Percentiles rank a stretch among this genome's conserved stretches.
Evolutionary conservation across 2,888 invertebrate species (phyloP).

Genomic region (Papilio elwesi): DNA sequence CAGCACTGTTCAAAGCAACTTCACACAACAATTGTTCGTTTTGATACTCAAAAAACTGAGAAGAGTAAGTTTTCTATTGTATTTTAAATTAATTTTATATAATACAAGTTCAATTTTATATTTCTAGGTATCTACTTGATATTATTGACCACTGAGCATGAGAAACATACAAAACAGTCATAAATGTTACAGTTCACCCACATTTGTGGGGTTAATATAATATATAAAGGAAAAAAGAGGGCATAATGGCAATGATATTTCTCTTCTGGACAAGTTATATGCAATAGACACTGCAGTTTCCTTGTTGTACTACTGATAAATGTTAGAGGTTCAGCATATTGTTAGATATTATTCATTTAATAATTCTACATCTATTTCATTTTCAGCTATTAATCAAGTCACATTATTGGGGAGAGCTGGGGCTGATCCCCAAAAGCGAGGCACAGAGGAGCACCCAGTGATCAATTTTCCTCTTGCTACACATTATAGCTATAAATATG

Average conservation of each 20-base stretch:
- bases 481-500: constrained; percentile 92
- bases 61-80: constrained; percentile 62
- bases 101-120: neutral
- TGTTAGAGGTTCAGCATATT: neutral
- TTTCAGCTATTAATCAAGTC: constrained; percentile 90
- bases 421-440: constrained; percentile 93
- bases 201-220: too few species aligned
- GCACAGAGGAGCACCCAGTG: constrained; percentile 92
- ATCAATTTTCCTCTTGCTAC: constrained; percentile 96
- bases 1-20: constrained; percentile 32
- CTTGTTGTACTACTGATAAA: too few species aligned
- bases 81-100: constrained; percentile 11
- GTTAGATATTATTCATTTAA: neutral
- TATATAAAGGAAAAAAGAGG: too few species aligned
- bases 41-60: constrained; percentile 67
- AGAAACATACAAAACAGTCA: too few species aligned
- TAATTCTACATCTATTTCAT: neutral
- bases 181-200: too few species aligned
- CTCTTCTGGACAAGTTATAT: too few species aligned
- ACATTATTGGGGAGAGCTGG: constrained; percentile 94
- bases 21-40: constrained; percentile 46
- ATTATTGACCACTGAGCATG: too few species aligned
- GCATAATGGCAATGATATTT: too few species aligned
- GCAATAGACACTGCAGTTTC: too few species aligned
- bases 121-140: too few species aligned